These are phyloP conservation scores for Trypoxylus dichotomus DNA, from an alignment of 1,140 invertebrate species.

Conservation along the genomic window DNA sequence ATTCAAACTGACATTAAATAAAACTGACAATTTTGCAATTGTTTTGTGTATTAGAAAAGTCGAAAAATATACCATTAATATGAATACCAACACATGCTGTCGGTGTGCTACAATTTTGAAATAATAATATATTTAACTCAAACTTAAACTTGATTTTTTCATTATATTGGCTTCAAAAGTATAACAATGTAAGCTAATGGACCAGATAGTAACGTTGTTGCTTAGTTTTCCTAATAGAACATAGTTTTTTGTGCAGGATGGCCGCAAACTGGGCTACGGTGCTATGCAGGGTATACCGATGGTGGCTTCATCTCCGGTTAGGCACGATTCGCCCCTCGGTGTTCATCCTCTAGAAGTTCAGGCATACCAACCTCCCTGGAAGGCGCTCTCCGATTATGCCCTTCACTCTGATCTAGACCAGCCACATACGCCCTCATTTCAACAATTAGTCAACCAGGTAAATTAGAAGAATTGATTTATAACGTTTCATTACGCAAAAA, in stretches of 20 bases:
- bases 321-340: constrained; percentile 86
- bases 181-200: too few species aligned
- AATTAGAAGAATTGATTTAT: constrained; percentile 33
- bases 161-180: too few species aligned
- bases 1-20: too few species aligned
- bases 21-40: too few species aligned
- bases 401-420: constrained; percentile 91
- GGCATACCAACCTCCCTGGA: constrained; percentile 96
- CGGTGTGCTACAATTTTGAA: too few species aligned
- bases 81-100: too few species aligned
- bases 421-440: constrained; percentile 86
- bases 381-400: constrained; percentile 93
- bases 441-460: constrained; percentile 95
- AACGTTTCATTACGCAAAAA: neutral
- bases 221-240: constrained; percentile 44
- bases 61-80: too few species aligned
- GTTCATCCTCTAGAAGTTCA: constrained; percentile 89
- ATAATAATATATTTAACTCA: too few species aligned
- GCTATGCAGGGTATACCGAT: constrained; percentile 94
- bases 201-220: too few species aligned
- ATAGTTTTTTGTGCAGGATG: constrained; percentile 71
- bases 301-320: constrained; percentile 92
- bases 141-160: too few species aligned
- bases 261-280: constrained; percentile 87
- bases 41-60: too few species aligned